These are phyloP conservation scores for Chirona hameri DNA, from an alignment of 2,888 invertebrate genomes.

Conservation along the genomic window DNA sequence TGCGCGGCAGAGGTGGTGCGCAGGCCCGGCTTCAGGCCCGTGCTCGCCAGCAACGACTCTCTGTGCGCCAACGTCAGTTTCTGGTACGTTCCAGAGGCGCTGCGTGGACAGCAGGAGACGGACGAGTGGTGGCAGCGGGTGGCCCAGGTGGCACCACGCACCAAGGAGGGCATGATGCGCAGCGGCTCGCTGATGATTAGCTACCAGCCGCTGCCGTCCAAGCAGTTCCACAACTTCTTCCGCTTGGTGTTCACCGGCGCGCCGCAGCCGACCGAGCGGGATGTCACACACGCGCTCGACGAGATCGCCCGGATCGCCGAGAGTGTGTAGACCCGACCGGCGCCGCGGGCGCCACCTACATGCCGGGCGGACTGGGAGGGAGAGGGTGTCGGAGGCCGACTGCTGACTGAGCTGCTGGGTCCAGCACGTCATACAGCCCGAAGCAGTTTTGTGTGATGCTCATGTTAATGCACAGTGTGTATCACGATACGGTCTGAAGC, in stretches of 20 bases:
- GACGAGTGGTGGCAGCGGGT: conserved; percentile 38
- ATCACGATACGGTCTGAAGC: too few species aligned
- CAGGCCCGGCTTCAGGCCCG: conserved; percentile 60
- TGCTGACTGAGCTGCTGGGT: too few species aligned
- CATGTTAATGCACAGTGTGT: too few species aligned
- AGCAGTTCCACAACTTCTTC: conserved; percentile 67
- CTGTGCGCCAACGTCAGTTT: conserved; percentile 85
- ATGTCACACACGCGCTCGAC: neutral
- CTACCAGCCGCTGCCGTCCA: conserved; percentile 63
- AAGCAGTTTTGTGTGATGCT: too few species aligned
- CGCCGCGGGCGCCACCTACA: too few species aligned
- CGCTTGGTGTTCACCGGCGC: conserved; percentile 63
- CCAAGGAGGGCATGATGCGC: conserved; percentile 65
- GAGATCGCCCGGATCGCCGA: too few species aligned
- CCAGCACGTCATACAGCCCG: too few species aligned
- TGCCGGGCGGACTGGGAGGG: too few species aligned
- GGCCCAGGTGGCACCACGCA: conserved; percentile 61
- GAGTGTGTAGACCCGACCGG: too few species aligned
- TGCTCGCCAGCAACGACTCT: conserved; percentile 55
- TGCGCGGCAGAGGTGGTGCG: conserved; percentile 55
- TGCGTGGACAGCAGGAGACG: conserved; percentile 47
- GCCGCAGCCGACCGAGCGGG: neutral
- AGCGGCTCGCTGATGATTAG: conserved; percentile 68
- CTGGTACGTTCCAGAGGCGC: conserved; percentile 70
- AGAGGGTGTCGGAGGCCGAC: too few species aligned